Evolutionary conservation across 1,140 invertebrate genomes (phyloP), one percentile per base, ranked within the genome.

Genomic region (Pentalonia nigronervosa): DNA sequence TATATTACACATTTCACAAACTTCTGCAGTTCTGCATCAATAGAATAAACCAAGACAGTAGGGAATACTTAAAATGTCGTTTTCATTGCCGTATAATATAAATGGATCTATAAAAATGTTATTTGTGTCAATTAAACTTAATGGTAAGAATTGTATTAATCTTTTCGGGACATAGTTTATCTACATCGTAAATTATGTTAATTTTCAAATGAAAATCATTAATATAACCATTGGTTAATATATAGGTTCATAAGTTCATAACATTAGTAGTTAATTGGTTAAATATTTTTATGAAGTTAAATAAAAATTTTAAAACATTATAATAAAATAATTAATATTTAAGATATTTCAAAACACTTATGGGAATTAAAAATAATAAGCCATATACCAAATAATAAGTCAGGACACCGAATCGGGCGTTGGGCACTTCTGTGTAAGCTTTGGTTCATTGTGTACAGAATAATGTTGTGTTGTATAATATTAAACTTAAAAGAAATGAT

Each of bases 51-150:
- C 60, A 76, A 76, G 60, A n/a, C 60, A 76, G 60, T 76, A n/a
- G 60, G 60, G 60, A 76, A 76, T 76, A n/a, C 60, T 76, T 76
- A 76, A 76, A 76, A 76, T 34, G 60, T 76, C 60, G 60, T 76
- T 76, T 76, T 76, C 30, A 76, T 76, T 76, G 60, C 60, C 7
- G 60, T 76, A 76, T 76, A 76, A 76, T 76, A 76, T 76, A 76
- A 76, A 76, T 76, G 60, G 60, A 76, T 76, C 60, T 76, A 76
- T 76, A 76, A 76, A 76, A 76, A 76, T 76, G n/a, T 76, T n/a
- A 14, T 76, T 76, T 0, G n/a, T 76, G 60, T 76, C 30, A 76
- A 76, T 76, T 76, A 76, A 76, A 76, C 4, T 76, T 76, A 76
- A 76, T 76, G 60, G 60, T n/a, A 76, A 76, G 60, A 76, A 76